Evolutionary conservation across 2,797 vertebrate species (phyloP).

Genomic region (Rhinatrema bivittatum): DNA sequence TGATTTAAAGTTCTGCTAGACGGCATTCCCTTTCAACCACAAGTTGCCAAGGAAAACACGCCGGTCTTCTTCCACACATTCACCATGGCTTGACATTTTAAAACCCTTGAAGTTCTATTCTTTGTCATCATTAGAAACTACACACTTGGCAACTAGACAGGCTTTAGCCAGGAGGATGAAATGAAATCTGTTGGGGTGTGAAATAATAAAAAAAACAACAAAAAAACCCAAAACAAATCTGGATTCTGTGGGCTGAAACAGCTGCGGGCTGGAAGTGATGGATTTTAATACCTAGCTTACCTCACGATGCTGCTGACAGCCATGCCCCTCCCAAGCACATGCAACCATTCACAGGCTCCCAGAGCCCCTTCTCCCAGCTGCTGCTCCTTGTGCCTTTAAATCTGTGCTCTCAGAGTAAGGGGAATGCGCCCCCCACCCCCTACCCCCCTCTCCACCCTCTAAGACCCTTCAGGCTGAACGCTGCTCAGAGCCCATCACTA

Average conservation of each 20-base stretch:
- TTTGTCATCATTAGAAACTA: constrained; percentile 4
- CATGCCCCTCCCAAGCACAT: constrained; percentile 13
- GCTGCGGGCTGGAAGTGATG: constrained; percentile 10
- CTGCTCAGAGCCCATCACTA: constrained; percentile 14
- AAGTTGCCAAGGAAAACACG: constrained; percentile 6
- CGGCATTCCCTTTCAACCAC: not conserved
- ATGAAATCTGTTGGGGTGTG: not conserved
- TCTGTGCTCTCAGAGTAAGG: constrained; percentile 19
- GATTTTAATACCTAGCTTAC: constrained; percentile 7
- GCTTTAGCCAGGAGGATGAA: constrained; percentile 11
- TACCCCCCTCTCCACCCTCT: constrained; percentile 14
- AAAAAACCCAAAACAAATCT: too few species aligned
- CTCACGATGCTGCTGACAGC: not conserved
- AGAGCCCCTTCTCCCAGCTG: constrained; percentile 11
- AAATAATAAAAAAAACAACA: not conserved
- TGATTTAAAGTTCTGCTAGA: too few species aligned
- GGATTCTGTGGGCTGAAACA: not conserved
- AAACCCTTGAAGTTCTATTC: not conserved
- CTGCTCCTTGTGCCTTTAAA: constrained; percentile 27
- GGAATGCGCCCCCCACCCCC: constrained; percentile 18
- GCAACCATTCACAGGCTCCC: not conserved
- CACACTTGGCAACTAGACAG: not conserved
- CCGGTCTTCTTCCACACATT: not conserved
- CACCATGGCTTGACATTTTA: too few species aligned
- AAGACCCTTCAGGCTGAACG: constrained; percentile 33